A percentile compares a stretch with the other conserved stretches of the same genome.
Conservation (phyloP, 2,113 vertebrate species). For the Prinia subflava region DNA sequence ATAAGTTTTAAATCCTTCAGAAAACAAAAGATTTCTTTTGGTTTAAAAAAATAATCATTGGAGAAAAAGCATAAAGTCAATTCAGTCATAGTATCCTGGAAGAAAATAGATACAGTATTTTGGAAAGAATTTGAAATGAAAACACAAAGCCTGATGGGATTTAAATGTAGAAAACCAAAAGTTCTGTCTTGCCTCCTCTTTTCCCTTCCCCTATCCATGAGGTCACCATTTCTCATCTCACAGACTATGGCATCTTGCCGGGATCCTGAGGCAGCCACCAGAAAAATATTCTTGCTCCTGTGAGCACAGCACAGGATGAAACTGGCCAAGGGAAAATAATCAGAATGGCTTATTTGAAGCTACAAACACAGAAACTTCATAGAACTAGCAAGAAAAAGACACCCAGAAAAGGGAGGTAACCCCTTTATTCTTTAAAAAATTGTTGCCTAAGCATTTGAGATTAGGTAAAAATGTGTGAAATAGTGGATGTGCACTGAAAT, state of each 20-base stretch:
- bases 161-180: slow-evolving; percentile 48
- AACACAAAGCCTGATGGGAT: slow-evolving; percentile 22
- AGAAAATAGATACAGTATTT: slow-evolving; percentile 33
- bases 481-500: neutral
- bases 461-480: neutral
- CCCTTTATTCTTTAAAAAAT: neutral
- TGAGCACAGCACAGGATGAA: neutral
- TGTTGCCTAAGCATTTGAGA: neutral
- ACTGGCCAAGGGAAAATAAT: neutral
- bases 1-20: slow-evolving; percentile 30
- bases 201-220: slow-evolving; percentile 4
- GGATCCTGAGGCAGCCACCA: neutral
- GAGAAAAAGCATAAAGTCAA: neutral
- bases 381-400: neutral
- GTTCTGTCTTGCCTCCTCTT: slow-evolving; percentile 14
- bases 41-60: slow-evolving; percentile 45
- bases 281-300: neutral
- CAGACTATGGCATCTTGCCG: slow-evolving; percentile 1
- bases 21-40: slow-evolving; percentile 47
- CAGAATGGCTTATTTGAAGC: neutral
- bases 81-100: neutral
- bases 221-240: slow-evolving; percentile 9
- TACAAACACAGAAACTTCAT: neutral
- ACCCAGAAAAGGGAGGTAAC: neutral
- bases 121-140: slow-evolving; percentile 35